Base-by-base conservation (phyloP, 2,113 vertebrate genomes). In the Hirundichthys speculiger region DNA sequence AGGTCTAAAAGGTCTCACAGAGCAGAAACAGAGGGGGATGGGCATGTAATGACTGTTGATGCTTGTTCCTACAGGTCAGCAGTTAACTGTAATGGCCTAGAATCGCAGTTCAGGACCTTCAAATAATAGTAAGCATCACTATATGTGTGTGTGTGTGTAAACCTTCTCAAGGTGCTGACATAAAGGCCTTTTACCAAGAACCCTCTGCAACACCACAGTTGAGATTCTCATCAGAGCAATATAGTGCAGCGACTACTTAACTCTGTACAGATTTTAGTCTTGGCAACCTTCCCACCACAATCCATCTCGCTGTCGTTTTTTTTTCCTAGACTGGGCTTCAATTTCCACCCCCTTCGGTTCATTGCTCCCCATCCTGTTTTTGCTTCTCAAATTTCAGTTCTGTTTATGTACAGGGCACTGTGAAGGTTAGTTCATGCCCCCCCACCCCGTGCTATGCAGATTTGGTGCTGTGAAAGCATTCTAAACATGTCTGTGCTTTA, bases 21-120 rank as follows among this genome's bases (percentile, higher is more conserved):
- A 24, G 59, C 38, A 60, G 14, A 41, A 53, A 63, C 47, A 42
- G 65, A 16, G 43, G 0, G 46, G 19, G 54, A 49, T 54, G 43
- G 56, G 53, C 19, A 34, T 5, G 16, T 64, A 71, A 79, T 41
- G 22, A 70, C 65, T 62, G 56, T 63, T 41, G 45, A 68, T 51
- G 67, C 55, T 62, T 5, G 49, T 55, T 80, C 59, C 68, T 61
- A 55, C 70, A 79, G 73, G 67, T 85, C 82, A 74, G 75, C 77
- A 76, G 69, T 75, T 66, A 66, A 67, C 41, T 62, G 68, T 73
- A 79, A 75, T 58, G 71, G 64, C 59, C n/a, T 12, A 39, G 50
- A 45, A 62, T 52, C 66, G 58, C 39, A 42, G 63, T n/a, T n/a
- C n/a, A n/a, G n/a, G n/a, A n/a, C n/a, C 61, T 57, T 54, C 46